Evolutionary conservation across 2,888 invertebrate genomes (phyloP).

Genomic region (Drosophila helvetica): DNA sequence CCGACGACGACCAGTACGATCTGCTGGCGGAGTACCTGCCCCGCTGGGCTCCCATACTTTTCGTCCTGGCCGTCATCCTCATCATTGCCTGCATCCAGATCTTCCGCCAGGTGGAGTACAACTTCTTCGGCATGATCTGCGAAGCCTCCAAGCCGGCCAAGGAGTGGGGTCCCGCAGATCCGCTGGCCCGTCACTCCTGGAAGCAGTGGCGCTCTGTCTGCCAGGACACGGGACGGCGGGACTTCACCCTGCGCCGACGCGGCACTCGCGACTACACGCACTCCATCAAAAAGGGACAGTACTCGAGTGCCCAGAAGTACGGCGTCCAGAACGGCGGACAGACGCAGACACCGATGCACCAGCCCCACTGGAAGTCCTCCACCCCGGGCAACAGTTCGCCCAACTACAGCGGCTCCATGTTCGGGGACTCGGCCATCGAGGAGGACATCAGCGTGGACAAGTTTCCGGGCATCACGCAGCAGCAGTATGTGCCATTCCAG

Average conservation of each 20-base stretch:
- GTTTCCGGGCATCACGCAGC: constrained; percentile 81
- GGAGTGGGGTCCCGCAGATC: constrained; percentile 84
- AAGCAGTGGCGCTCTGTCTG: constrained; percentile 84
- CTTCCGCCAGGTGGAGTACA: constrained; percentile 84
- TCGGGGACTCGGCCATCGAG: constrained; percentile 84
- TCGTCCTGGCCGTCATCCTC: constrained; percentile 80
- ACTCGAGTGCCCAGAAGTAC: constrained; percentile 78
- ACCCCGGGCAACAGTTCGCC: constrained; percentile 84
- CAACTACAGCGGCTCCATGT: constrained; percentile 84
- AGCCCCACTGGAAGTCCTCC: constrained; percentile 82
- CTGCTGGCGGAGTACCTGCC: constrained; percentile 80
- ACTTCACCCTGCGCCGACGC: constrained; percentile 83
- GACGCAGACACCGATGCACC: constrained; percentile 40
- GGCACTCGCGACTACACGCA: constrained; percentile 84
- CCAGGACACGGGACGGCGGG: constrained; percentile 83
- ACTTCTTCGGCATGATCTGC: constrained; percentile 84
- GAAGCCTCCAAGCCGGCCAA: constrained; percentile 84
- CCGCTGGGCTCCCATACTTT: constrained; percentile 83
- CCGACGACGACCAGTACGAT: constrained; percentile 81
- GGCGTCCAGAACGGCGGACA: constrained; percentile 62
- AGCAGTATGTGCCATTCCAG: constrained; percentile 81
- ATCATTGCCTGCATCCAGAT: constrained; percentile 83
- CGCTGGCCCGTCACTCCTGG: constrained; percentile 84
- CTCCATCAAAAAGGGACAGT: constrained; percentile 84
- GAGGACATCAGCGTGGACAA: constrained; percentile 84